These are phyloP conservation scores for Harpalus rubripes DNA, from an alignment of 2,888 invertebrate genomes.

Conservation along the genomic window DNA sequence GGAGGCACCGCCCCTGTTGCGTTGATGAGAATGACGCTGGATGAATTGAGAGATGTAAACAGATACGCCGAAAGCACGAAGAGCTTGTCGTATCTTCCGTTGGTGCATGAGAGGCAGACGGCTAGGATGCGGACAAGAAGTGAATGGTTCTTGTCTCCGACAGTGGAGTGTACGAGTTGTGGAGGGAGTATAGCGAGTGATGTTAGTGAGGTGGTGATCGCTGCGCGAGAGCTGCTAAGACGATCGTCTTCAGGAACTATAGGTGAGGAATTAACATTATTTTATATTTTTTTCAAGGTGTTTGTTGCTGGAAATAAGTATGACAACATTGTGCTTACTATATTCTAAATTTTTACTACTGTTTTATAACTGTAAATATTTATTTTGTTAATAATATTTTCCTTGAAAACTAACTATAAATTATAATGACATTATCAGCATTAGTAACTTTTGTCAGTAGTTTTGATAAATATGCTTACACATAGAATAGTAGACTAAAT, in stretches of 20 bases:
- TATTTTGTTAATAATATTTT: no score
- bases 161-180: slow-evolving; percentile 78
- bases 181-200: slow-evolving; percentile 76
- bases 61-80: slow-evolving; percentile 95
- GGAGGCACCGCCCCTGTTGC: slow-evolving; percentile 21
- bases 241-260: slow-evolving; percentile 81
- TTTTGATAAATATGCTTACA: no score
- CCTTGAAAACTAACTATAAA: no score
- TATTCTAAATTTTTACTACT: no score
- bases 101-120: slow-evolving; percentile 97
- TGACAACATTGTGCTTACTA: no score
- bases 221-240: slow-evolving; percentile 74
- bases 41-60: slow-evolving; percentile 91
- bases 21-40: slow-evolving; percentile 86
- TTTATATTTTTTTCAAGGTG: no score
- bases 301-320: no score
- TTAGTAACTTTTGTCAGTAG: no score
- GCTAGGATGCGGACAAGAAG: slow-evolving; percentile 97
- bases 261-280: slow-evolving; percentile 74
- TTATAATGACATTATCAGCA: no score
- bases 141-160: slow-evolving; percentile 96
- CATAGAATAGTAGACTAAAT: no score
- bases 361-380: slow-evolving; percentile 11
- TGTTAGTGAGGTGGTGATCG: slow-evolving; percentile 75
- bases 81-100: slow-evolving; percentile 93